Percentiles rank a stretch among this genome's conserved stretches.
Conservation (phyloP, 2,888 invertebrate species). For the Auanema sp. region DNA sequence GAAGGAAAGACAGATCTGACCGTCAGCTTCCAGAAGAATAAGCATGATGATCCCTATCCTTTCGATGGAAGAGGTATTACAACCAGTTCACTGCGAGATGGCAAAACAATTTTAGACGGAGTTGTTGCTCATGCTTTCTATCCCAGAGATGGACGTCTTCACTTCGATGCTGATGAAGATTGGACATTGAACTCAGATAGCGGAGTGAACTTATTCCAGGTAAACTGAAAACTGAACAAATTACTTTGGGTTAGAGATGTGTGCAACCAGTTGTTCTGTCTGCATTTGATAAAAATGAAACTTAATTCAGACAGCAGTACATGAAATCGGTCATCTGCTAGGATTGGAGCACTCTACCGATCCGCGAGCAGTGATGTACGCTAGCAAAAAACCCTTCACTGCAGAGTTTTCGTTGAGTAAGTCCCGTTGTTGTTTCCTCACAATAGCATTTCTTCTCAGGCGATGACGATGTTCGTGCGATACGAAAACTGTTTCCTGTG, state of each 20-base stretch:
- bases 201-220: conserved; percentile 61
- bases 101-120: conserved; percentile 43
- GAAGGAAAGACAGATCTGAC: conserved; percentile 35
- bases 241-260: neutral
- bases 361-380: conserved; percentile 60
- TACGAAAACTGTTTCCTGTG: conserved; percentile 67
- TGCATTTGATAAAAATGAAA: neutral
- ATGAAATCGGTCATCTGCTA: conserved; percentile 77
- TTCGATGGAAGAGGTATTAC: conserved; percentile 56
- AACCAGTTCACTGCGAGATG: neutral
- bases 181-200: conserved; percentile 55
- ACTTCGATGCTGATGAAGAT: conserved; percentile 62
- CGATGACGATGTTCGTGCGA: conserved; percentile 85
- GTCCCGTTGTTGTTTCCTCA: conserved; percentile 6
- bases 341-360: conserved; percentile 95
- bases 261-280: no score
- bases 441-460: conserved; percentile 63
- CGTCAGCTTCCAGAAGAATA: conserved; percentile 53
- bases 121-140: conserved; percentile 62
- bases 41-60: conserved; percentile 55
- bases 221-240: conserved; percentile 7
- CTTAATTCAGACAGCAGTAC: conserved; percentile 57
- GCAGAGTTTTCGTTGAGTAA: conserved; percentile 37
- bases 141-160: conserved; percentile 59
- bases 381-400: conserved; percentile 41